Evolutionary conservation across 2,113 vertebrate species (phyloP), one percentile per base, ranked within the genome.

Genomic region (Lethenteron camtschaticum): DNA sequence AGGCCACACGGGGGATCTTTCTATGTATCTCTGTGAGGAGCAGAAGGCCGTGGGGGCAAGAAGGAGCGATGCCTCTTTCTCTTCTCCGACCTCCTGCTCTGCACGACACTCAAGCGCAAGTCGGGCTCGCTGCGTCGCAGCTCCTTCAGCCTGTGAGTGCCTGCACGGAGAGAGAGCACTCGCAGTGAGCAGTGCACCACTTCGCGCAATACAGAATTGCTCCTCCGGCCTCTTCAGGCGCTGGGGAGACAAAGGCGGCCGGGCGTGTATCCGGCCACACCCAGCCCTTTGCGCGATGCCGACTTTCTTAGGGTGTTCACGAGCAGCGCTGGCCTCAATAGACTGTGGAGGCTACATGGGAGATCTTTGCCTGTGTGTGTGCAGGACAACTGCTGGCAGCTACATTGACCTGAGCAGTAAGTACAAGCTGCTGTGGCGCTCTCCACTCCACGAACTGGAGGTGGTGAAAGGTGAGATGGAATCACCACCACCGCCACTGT

Each of bases 11-110:
- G 41, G 24, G 41, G 41, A 6, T 41, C 41, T 6, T 41, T 41
- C 41, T 41, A 5, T 41, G 4, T 41, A 7, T 6, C 41, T 41
- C 41, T 41, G 41, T 3, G 56, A 68, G 57, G 57, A 41, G 69
- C 79, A 99, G 94, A 99, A 95, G 77, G 84, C 88, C 0, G 83
- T 95, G 0, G 86, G 0, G 89, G 90, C 70, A 99, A 94, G 81
- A 99, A 96, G 77, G 94, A 99, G 72, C 87, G 94, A 2, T 99
- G 91, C 6, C 87, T 99, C 71, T 99, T 99, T 80, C 87, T 99
- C 71, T 96, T 99, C 84, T 86, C 84, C 3, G 92, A 99, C 78
- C 82, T 99, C 73, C 81, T 99, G 56, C 82, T 96, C 77, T 99
- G 94, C 79, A 99, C 94, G 70, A 96, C 92, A 0, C 78, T 96